These are phyloP conservation scores for Ctenopoma multispine DNA, from an alignment of 2,797 vertebrate species.

Conservation along the genomic window DNA sequence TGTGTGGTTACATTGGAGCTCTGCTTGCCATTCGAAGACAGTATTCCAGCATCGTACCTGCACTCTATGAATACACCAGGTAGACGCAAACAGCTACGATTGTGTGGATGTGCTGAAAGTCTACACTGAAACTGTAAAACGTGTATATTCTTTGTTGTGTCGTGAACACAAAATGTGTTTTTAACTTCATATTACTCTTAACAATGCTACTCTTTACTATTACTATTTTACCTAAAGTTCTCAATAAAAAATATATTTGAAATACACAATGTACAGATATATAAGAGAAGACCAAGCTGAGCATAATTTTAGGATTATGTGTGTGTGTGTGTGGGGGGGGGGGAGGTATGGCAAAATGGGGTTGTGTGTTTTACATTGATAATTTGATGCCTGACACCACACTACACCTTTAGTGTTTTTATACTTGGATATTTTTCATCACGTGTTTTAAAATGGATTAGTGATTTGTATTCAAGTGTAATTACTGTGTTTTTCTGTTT, in stretches of 20 bases:
- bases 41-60: conserved; percentile 92
- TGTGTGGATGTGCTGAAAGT: background rate
- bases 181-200: too few species aligned
- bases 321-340: too few species aligned
- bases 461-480: background rate
- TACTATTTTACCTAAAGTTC: too few species aligned
- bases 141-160: too few species aligned
- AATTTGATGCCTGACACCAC: background rate
- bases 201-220: too few species aligned
- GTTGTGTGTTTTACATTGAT: background rate
- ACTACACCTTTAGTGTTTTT: background rate
- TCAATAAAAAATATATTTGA: too few species aligned
- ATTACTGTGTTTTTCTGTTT: conserved; percentile 8
- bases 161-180: too few species aligned
- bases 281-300: too few species aligned
- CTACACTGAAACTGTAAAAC: background rate
- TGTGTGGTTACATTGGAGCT: conserved; percentile 92
- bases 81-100: conserved; percentile 56
- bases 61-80: conserved; percentile 97
- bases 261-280: too few species aligned
- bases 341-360: background rate
- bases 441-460: conserved; percentile 7
- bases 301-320: background rate
- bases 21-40: conserved; percentile 91
- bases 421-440: background rate